Base-by-base conservation (phyloP, 2,113 vertebrate species). In the Apteryx mantelli region DNA sequence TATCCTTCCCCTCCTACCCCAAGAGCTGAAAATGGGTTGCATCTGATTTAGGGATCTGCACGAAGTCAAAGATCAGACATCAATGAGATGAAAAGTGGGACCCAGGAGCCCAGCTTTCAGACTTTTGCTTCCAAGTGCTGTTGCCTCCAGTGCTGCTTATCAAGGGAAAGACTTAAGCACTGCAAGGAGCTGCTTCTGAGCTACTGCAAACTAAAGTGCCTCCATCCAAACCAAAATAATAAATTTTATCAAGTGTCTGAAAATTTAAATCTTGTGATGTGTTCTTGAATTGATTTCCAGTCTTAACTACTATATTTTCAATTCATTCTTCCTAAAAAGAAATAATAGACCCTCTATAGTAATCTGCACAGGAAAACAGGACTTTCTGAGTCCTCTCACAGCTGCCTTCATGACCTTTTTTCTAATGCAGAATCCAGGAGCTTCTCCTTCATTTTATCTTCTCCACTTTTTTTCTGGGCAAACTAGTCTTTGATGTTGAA, bases 91-190 rank as follows among this genome's bases (percentile, higher is more conserved):
- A 38, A 28, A 91, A 84, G 5, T 5, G 9, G 4, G 63, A 25
- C 5, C 7, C 53, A 40, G 18, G 21, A 83, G 7, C 2, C 1
- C 2, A 1, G 1, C 4, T 76, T 25, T 42, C 42, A 40, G 46
- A 82, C 24, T 64, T 9, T 24, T 87, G 8, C 7, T 73, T 50
- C 50, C 38, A 8, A 13, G 21, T 55, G 19, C n/a, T 25, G 20
- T 68, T 50, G 14, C 6, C 8, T 46, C 21, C 26, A 6, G 11
- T 9, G 7, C 3, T 64, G 10, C 10, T 78, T 24, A 26, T 12
- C 0, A 0, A 86, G 10, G 1, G 3, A 66, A 84, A 68, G 19
- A 10, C 10, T 58, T 38, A 38, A 38, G 42, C 28, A n/a, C 46
- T 56, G 17, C 36, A 30, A 60, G 38, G 25, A 26, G 7, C 14